These are phyloP conservation scores for Lutraria rhynchaena DNA, from an alignment of 1,140 invertebrate genomes.

Conservation along the genomic window DNA sequence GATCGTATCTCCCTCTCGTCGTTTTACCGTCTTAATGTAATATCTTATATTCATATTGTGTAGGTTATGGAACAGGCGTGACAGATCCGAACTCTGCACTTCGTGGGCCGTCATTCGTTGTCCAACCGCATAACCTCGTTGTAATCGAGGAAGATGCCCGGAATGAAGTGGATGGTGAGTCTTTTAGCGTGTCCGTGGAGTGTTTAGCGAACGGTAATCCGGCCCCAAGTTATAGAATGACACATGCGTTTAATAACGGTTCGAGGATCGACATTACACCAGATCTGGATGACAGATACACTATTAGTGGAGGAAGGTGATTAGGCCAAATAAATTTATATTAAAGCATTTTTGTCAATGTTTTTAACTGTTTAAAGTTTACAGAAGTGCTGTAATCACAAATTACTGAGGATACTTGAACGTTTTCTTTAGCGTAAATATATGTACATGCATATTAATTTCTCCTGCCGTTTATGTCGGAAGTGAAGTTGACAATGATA, in stretches of 20 bases:
- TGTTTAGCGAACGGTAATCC: conserved; percentile 95
- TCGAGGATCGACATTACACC: conserved; percentile 47
- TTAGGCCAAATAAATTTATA: neutral
- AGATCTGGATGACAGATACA: conserved; percentile 87
- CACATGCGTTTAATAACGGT: conserved; percentile 82
- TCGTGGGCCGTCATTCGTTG: conserved; percentile 62
- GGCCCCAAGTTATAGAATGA: conserved; percentile 89
- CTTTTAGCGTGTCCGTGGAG: conserved; percentile 72
- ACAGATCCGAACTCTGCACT: conserved; percentile 56
- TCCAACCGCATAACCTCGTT: conserved; percentile 60
- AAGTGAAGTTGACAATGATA: too few species aligned
- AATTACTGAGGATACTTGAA: too few species aligned
- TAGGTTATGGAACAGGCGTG: conserved; percentile 65
- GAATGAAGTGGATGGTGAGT: conserved; percentile 2
- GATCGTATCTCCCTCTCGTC: too few species aligned
- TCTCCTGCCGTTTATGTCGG: too few species aligned
- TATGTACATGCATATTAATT: too few species aligned
- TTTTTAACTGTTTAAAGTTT: neutral
- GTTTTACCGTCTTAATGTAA: too few species aligned
- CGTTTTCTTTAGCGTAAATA: too few species aligned
- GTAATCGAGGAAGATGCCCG: conserved; percentile 34
- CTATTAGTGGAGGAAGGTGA: conserved; percentile 90
- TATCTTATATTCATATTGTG: neutral
- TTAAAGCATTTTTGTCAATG: neutral
- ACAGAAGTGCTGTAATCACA: too few species aligned